Evolutionary conservation across 1,140 invertebrate genomes (phyloP), one percentile per base, ranked within the genome.

Genomic region (Euborellia annulipes): DNA sequence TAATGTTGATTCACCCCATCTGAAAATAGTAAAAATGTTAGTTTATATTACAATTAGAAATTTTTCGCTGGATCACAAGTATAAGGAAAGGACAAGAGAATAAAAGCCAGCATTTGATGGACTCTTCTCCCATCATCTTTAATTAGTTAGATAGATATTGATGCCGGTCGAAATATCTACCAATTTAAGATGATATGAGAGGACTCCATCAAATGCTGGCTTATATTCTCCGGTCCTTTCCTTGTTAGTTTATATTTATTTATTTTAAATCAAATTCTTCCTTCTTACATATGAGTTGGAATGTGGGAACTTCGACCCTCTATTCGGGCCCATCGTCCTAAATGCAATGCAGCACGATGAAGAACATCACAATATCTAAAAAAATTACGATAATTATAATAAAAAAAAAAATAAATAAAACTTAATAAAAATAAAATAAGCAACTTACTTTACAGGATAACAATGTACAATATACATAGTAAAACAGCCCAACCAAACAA

Each of bases 341-440:
- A 69, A 64, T 97, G 92, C 17, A 89, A 61, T 0, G 90, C 82
- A 46, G 87, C 81, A 56, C 83, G 70, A 58, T 97, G 92, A 27
- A 94, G 65, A 13, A 84, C 77, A 65, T 97, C 91, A 54, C 85
- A 82, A 58, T 92, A 88, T 50, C 76, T 70, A 38, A 48, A 42
- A 27, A 6, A 27, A 6, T 27, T 51, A 55, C 39, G 53, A 37
- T 47, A 45, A 45, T 41, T 16, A 45, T 47, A 16, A 45, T 43
- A 50, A 17, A 47, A 52, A 41, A 32, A 47, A 14, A 41, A 40
- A 27, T 9, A 22, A 30, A 21, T 23, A n/a, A n/a, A 27, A 6
- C 11, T 13, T 14, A 47, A 41, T 20, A 19, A 21, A 36, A 40
- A 47, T 4, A 9, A n/a, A 47, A 22, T 7, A 46, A 36, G 18